Conservation (phyloP, 2,113 vertebrate genomes). For the Sigmodon hispidus region DNA sequence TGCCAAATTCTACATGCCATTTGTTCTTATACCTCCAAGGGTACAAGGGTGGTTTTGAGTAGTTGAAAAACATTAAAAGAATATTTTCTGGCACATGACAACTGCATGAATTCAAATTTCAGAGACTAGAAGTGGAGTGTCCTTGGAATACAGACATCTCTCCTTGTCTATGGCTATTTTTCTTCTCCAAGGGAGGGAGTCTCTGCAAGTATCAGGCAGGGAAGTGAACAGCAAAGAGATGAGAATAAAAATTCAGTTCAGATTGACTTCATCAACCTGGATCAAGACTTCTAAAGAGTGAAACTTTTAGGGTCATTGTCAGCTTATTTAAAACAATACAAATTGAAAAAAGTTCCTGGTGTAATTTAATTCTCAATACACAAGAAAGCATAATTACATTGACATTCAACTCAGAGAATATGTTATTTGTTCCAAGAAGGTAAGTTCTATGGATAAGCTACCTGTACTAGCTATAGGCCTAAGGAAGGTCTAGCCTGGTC, state of each 20-base stretch:
- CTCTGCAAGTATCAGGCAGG: neutral
- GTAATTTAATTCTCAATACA: neutral
- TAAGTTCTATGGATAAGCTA: rapidly evolving
- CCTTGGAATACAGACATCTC: neutral
- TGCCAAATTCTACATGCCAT: neutral
- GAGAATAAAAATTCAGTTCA: neutral
- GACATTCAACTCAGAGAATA: neutral
- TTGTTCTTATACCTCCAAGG: neutral
- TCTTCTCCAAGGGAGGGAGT: neutral
- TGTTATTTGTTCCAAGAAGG: neutral
- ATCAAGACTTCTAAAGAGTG: neutral
- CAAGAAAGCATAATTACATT: neutral
- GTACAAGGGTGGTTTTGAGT: neutral
- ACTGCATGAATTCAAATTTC: constrained; percentile 2
- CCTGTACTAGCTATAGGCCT: neutral
- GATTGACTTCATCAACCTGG: neutral
- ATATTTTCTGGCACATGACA: neutral
- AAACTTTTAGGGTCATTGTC: neutral
- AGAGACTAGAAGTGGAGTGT: neutral
- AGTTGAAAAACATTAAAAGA: neutral
- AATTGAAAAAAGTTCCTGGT: neutral
- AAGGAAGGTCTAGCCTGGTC: neutral
- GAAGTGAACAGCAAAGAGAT: rapidly evolving
- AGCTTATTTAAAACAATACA: neutral
- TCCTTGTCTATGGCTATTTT: neutral